phyloP scores from a whole-genome alignment of 2,888 invertebrate genomes.

The Andrena camellia region DNA sequence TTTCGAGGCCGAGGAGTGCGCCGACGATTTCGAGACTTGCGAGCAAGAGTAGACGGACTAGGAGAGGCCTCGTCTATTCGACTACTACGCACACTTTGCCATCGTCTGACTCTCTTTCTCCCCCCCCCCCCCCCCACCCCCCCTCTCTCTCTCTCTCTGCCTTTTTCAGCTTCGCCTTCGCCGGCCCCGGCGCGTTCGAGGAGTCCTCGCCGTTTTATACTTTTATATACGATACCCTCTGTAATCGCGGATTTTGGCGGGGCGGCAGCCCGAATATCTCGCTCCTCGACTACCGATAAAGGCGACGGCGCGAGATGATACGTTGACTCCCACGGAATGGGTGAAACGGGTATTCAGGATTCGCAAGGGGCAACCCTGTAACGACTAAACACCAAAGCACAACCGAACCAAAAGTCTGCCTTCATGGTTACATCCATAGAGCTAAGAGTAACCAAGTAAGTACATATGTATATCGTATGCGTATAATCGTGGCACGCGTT shows the following conservation, averaged over 20 bases:
- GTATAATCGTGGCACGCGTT: conserved; percentile 55
- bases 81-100: not conserved
- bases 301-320: not conserved
- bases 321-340: not conserved
- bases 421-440: conserved; percentile 35
- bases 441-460: not conserved
- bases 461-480: conserved; percentile 18
- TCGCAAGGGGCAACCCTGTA: not conserved
- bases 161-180: not conserved
- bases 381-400: conserved; percentile 68
- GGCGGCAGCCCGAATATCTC: no score
- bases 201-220: conserved; percentile 50
- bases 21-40: conserved; percentile 85
- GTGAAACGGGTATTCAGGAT: not conserved
- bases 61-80: no score
- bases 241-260: conserved; percentile 14
- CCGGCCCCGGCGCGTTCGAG: not conserved
- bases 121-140: no score
- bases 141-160: not conserved
- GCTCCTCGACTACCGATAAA: not conserved
- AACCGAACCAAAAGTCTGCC: conserved; percentile 65
- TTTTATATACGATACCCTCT: conserved; percentile 52
- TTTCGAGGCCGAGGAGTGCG: conserved; percentile 92
- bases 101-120: no score
- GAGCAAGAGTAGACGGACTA: conserved; percentile 76